Evolutionary conservation across 2,113 vertebrate species (phyloP), one percentile per base, ranked within the genome.

Genomic region (Pimephales promelas): DNA sequence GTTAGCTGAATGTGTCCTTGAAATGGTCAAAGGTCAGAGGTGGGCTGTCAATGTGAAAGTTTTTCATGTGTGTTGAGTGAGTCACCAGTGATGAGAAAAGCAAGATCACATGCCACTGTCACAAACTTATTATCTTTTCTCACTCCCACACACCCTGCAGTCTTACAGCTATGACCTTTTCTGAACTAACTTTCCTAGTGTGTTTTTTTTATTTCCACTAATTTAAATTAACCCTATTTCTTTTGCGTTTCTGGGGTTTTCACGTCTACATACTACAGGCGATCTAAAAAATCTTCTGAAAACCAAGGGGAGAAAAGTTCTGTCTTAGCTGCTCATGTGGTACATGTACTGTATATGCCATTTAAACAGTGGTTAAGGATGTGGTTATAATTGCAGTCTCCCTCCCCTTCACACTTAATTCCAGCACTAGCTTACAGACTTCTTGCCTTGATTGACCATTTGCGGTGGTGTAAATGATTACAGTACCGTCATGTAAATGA

Each of bases 401-500:
- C 26, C 34, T 47, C 34, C 24, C 28, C 52, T 34, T 76, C 54
- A 36, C n/a, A 4, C n/a, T 28, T 82, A 66, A 66, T 47, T 85
- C 52, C 75, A 57, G 34, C 52, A 49, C 18, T 54, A 70, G 64
- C 49, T 70, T 40, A 28, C 57, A 64, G 81, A 73, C 70, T 45
- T 61, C 80, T 68, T 47, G 72, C 70, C 84, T 76, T 81, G 45
- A 81, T 49, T 81, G 78, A 52, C 56, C 78, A 47, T 81, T 28
- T 85, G 75, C 14, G 75, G 86, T 83, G 47, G 73, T 71, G 78
- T 79, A 59, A 87, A 79, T n/a, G 57, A 83, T 79, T 83, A 57
- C 81, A 74, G 64, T 74, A 79, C 79, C 31, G 14, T 49, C 31
- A 59, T 83, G n/a, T 75, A 74, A 49, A 85, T 73, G 3, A 49